Evolutionary conservation across 2,797 vertebrate genomes (phyloP), one percentile per base, ranked within the genome.

Genomic region (Pangasius larnaudii): DNA sequence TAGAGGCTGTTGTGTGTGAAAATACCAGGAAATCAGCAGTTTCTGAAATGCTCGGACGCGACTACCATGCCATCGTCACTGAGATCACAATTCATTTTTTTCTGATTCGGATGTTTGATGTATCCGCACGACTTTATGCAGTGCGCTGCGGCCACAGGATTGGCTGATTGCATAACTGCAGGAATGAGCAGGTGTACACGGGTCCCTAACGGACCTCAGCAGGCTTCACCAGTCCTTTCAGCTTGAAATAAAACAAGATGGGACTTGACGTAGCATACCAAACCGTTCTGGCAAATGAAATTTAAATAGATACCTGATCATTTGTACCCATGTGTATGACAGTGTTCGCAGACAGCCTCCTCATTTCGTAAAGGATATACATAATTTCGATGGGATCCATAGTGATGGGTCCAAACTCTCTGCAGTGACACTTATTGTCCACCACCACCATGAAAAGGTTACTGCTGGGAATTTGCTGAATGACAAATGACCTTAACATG

Each of bases 401-500:
- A 87, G 97, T 99, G 85, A 99, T 97, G 18, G 97, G 97, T 69
- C 95, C 95, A 87, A 96, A 65, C 3, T 95, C 95, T 88, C 95
- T 96, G 91, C 99, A 99, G 91, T 97, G 96, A 86, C 99, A 99
- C 91, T 98, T 97, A 74, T 97, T 98, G 93, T 99, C 98, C 92
- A 99, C 98, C 78, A 99, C 99, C 78, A 99, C 98, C 98, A 99
- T 99, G 95, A 99, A 99, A 78, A 99, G 97, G 93, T 99, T 99
- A 95, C 98, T 99, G 95, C 98, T 99, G 86, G 98, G 99, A 93
- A 99, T 99, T 93, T 99, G 99, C 93, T 99, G 99, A 90, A 99
- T 99, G 92, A 99, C 99, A 93, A 99, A 99, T n/a, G 98, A 99
- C 90, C 98, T 99, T 95, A 59, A 91, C 58, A 81, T 19, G 42